phyloP scores from a whole-genome alignment of 2,113 vertebrate species.

The Vidua chalybeata region DNA sequence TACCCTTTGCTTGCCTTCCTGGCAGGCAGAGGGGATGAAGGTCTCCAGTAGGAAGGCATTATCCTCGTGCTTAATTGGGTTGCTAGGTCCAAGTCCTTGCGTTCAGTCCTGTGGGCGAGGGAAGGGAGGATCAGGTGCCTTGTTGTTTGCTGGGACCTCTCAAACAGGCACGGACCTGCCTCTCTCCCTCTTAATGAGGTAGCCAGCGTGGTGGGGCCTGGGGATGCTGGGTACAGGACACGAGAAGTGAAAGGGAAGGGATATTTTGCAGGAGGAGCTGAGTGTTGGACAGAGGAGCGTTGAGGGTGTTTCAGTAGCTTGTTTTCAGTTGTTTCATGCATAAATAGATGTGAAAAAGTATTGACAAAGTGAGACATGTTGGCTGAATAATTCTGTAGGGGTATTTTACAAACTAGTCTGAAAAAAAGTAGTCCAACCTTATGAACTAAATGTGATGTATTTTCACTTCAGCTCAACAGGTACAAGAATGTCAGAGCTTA shows the following conservation, averaged over 20 bases:
- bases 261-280: not conserved
- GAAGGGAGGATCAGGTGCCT: not conserved
- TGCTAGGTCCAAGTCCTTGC: not conserved
- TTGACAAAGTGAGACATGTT: not conserved
- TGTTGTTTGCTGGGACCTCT: not conserved
- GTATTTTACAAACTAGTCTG: not conserved
- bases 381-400: not conserved
- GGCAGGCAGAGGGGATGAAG: not conserved
- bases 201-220: rapidly evolving
- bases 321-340: not conserved
- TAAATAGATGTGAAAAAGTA: not conserved
- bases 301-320: not conserved
- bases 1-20: not conserved
- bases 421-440: not conserved
- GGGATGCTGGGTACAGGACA: not conserved
- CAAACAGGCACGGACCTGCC: rapidly evolving
- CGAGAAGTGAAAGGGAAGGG: rapidly evolving
- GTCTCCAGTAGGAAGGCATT: rapidly evolving
- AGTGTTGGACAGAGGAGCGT: rapidly evolving
- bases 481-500: not conserved
- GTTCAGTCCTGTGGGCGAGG: rapidly evolving
- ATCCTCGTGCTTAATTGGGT: rapidly evolving
- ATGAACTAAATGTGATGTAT: not conserved
- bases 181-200: not conserved
- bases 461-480: not conserved